Base-by-base conservation (phyloP, 2,888 invertebrate genomes). In the Drosophila leonis region DNA sequence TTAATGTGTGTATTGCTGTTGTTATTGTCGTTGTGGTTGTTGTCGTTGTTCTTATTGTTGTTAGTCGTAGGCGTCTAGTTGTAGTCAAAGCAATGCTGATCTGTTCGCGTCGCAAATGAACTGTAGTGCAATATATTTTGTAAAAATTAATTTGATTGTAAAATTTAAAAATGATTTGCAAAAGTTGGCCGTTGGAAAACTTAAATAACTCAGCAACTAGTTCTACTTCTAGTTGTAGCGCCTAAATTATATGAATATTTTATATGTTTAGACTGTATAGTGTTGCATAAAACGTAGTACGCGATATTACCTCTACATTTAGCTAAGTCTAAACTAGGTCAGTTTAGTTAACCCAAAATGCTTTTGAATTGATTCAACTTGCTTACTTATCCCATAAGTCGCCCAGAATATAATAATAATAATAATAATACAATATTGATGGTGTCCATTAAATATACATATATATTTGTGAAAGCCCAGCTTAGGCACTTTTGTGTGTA, bases 41-140 rank as follows among this genome's bases (percentile, higher is more conserved):
- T 63, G 64, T 44, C 48, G 35, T 67, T 54, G 55, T 62, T 60
- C 64, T 68, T 59, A 56, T 55, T 37, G 46, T 74, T 74, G 46
- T 60, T 68, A 70, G 35, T 51, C 48, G 39, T 78, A 79, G 79
- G 27, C 54, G 27, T 33, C 35, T 79, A 79, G 70, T 64, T 54
- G 27, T 78, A 78, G 80, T 71, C 57, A 51, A 63, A 64, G 31
- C 46, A 75, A 75, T 57, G 48, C 48, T 55, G 57, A 66, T 31
- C 54, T 51, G 39, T 41, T 55, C 31, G 48, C 69, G 48, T 60
- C 72, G 27, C 33, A 60, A 72, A 33, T 65, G 42, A 64, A 33
- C 8, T n/a, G 49, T 72, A 51, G 88, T 88, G 88, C 86, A 88
- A 88, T 83, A 88, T 57, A 76, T 67, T 51, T 46, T 72, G 55